phyloP scores from a whole-genome alignment of 1,140 invertebrate genomes.

The Cataglyphis hispanica region DNA sequence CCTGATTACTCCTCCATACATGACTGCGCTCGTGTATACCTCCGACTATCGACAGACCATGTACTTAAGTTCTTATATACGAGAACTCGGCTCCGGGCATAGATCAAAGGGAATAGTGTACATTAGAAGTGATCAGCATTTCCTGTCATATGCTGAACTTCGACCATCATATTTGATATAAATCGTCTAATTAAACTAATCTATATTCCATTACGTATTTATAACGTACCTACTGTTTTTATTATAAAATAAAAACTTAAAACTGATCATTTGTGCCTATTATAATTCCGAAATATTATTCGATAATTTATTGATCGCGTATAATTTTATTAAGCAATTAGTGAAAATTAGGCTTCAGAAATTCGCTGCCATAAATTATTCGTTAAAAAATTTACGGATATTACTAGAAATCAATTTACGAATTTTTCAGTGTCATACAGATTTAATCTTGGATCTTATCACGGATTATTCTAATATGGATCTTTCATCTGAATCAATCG shows the following conservation, averaged over 20 bases:
- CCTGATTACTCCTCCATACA: conserved; percentile 59
- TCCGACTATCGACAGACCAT: conserved; percentile 53
- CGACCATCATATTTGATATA: conserved; percentile 15
- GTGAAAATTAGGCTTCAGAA: not conserved
- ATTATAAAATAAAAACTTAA: not conserved
- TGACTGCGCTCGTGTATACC: conserved; percentile 11
- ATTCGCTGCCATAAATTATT: not conserved
- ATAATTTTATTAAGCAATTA: not conserved
- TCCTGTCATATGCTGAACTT: conserved; percentile 31
- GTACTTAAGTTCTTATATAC: conserved; percentile 55
- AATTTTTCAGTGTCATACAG: not conserved
- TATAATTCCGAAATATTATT: not conserved
- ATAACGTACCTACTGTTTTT: not conserved
- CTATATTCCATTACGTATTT: not conserved
- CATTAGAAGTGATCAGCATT: conserved; percentile 49
- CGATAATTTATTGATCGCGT: not conserved
- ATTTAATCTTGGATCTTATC: not conserved
- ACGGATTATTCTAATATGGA: not conserved
- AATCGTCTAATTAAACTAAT: not conserved
- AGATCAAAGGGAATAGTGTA: conserved; percentile 53
- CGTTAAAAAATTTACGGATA: not conserved
- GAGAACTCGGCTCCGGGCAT: conserved; percentile 13
- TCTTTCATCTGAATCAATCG: not conserved
- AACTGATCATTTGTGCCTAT: not conserved
- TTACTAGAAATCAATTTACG: not conserved